Percentiles rank a stretch among this genome's conserved stretches.
Evolutionary conservation across 1,140 invertebrate species (phyloP).

Genomic region (Dinoponera quadriceps): DNA sequence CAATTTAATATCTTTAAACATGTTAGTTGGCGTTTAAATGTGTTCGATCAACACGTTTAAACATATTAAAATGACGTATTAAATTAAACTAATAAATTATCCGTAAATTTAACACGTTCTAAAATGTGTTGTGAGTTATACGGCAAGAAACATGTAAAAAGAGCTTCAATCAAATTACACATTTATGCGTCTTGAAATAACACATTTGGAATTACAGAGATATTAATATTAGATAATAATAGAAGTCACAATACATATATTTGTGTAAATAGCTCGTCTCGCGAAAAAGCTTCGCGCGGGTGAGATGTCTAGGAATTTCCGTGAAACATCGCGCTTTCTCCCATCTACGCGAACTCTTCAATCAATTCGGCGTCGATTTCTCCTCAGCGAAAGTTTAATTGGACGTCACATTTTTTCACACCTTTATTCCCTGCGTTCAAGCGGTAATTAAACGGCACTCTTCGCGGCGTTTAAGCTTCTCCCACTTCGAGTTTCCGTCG

Average conservation of each 20-base stretch:
- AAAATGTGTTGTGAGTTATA: too few species aligned
- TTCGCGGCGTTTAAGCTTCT: slow-evolving; percentile 21
- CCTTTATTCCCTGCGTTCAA: slow-evolving; percentile 47
- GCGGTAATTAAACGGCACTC: slow-evolving; percentile 48
- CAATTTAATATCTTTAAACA: too few species aligned
- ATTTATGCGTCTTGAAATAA: too few species aligned
- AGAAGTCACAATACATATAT: neutral
- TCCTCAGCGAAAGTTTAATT: slow-evolving; percentile 60
- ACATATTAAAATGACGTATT: too few species aligned
- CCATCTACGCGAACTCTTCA: slow-evolving; percentile 33
- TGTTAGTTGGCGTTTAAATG: too few species aligned
- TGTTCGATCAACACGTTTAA: too few species aligned
- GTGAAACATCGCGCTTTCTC: slow-evolving; percentile 45
- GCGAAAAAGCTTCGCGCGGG: neutral
- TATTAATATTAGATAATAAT: neutral
- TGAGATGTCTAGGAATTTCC: slow-evolving; percentile 41
- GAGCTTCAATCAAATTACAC: too few species aligned
- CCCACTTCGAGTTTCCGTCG: slow-evolving; percentile 8
- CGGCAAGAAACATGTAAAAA: too few species aligned
- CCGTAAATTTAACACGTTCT: too few species aligned
- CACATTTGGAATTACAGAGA: too few species aligned
- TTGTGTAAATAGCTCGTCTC: neutral
- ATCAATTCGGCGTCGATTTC: slow-evolving; percentile 58
- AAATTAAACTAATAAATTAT: too few species aligned
- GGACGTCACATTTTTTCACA: slow-evolving; percentile 53